These are phyloP conservation scores for Phymatocera aterrima DNA, from an alignment of 2,888 invertebrate genomes.

Conservation along the genomic window DNA sequence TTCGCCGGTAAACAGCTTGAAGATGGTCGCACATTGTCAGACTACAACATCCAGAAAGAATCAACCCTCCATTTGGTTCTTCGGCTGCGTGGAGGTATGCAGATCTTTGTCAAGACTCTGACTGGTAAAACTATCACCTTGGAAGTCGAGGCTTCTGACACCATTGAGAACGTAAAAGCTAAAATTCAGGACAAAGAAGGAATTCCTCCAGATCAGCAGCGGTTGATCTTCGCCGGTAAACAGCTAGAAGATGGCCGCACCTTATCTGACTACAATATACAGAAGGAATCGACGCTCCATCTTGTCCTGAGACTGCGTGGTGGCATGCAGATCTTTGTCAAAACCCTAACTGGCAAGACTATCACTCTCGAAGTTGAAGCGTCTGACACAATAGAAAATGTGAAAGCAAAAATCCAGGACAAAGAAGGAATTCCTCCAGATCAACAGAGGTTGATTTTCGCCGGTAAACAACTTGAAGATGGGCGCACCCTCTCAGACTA, in stretches of 20 bases:
- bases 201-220: conserved; percentile 54
- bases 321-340: conserved; percentile 52
- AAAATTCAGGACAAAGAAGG: conserved; percentile 57
- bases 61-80: conserved; percentile 53
- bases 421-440: conserved; percentile 55
- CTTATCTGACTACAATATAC: conserved; percentile 51
- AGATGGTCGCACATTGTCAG: conserved; percentile 52
- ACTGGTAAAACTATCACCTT: conserved; percentile 54
- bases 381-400: conserved; percentile 50
- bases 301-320: conserved; percentile 53
- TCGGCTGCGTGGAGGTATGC: conserved; percentile 54
- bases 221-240: conserved; percentile 55
- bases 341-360: conserved; percentile 50
- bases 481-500: conserved; percentile 52
- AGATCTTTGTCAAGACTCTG: conserved; percentile 53
- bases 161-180: conserved; percentile 54
- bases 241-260: conserved; percentile 54
- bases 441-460: conserved; percentile 46
- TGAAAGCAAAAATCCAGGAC: conserved; percentile 53
- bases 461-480: conserved; percentile 53
- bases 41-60: conserved; percentile 55
- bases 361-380: conserved; percentile 52
- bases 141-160: conserved; percentile 55
- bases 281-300: conserved; percentile 54
- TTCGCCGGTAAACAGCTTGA: conserved; percentile 55